Evolutionary conservation across 2,888 invertebrate genomes (phyloP).

Genomic region (Erebia aethiops): DNA sequence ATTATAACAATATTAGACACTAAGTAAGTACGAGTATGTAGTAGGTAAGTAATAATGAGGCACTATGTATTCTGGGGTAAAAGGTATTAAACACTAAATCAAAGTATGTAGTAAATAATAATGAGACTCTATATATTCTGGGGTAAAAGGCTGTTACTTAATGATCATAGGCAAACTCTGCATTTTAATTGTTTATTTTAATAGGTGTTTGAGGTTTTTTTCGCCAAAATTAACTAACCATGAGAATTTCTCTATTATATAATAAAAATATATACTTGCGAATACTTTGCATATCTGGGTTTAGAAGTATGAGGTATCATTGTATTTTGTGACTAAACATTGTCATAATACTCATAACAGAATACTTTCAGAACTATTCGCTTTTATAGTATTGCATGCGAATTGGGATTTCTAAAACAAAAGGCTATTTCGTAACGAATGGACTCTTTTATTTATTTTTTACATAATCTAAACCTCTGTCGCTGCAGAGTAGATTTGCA

Average conservation of each 20-base stretch:
- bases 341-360: conserved; percentile 16
- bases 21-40: too few relatives aligned
- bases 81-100: too few relatives aligned
- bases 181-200: background rate
- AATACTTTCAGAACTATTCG: conserved; percentile 16
- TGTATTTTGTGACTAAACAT: conserved; percentile 14
- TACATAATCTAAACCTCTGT: conserved; percentile 48
- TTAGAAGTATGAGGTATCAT: conserved; percentile 11
- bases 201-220: background rate
- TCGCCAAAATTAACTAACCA: background rate
- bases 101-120: too few relatives aligned
- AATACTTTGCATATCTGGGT: conserved; percentile 10
- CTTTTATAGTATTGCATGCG: conserved; percentile 46
- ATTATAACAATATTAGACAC: too few relatives aligned
- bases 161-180: background rate
- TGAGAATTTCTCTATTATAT: background rate
- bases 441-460: conserved; percentile 47
- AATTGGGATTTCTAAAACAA: conserved; percentile 58
- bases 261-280: conserved; percentile 4
- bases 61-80: too few relatives aligned
- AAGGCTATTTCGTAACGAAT: conserved; percentile 50
- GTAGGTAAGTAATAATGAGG: too few relatives aligned
- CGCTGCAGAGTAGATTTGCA: conserved; percentile 40
- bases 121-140: too few relatives aligned
- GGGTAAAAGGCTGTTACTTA: background rate